phyloP scores from a whole-genome alignment of 2,113 vertebrate species.

The Catharus minimus region DNA sequence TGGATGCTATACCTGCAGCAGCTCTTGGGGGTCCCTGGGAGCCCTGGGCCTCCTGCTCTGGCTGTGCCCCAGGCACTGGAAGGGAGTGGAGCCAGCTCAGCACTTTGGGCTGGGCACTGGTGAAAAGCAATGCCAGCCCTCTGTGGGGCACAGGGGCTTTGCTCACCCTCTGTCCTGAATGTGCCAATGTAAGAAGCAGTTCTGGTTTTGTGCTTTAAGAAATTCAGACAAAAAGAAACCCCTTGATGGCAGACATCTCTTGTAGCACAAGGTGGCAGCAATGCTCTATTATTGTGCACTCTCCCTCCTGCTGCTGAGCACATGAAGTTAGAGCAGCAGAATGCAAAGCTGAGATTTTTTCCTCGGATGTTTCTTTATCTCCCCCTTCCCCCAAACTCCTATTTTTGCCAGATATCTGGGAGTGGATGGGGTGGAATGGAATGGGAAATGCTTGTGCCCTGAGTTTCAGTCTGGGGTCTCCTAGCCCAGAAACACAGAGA shows the following conservation, averaged over 20 bases:
- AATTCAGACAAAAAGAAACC: background rate
- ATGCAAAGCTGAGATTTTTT: background rate
- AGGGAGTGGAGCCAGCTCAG: rapidly evolving
- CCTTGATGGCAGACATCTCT: background rate
- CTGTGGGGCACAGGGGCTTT: rapidly evolving
- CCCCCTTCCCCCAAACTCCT: rapidly evolving
- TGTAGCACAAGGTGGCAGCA: constrained; percentile 42
- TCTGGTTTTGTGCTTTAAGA: background rate
- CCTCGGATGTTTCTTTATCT: background rate
- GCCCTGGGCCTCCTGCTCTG: background rate
- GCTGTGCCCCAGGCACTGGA: rapidly evolving
- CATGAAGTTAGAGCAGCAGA: background rate
- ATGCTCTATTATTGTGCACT: background rate
- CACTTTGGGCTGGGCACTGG: rapidly evolving
- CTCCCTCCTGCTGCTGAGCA: background rate
- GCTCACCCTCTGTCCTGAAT: background rate
- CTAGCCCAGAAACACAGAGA: background rate
- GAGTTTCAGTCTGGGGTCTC: background rate
- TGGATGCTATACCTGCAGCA: too few relatives aligned
- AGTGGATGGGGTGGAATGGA: background rate
- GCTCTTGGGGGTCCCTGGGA: background rate
- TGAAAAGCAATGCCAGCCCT: background rate
- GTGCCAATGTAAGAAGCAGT: background rate
- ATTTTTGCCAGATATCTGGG: rapidly evolving
- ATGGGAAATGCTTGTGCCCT: background rate